Base-by-base conservation (phyloP, 2,888 invertebrate genomes). In the Pyralis farinalis region DNA sequence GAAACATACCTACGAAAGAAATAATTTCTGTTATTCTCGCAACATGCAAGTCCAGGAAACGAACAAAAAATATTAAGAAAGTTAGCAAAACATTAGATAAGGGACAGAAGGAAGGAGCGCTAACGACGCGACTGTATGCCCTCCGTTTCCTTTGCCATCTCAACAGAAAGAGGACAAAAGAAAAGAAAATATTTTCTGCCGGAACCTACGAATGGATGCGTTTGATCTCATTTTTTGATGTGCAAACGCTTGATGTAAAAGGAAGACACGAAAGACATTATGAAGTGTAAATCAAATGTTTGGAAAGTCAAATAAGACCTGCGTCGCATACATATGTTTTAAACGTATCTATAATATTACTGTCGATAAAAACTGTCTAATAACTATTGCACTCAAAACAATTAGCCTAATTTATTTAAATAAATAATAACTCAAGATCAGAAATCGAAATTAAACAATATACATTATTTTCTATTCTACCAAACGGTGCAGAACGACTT, bases 101-200 rank as follows among this genome's bases (percentile, higher is more conserved):
- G 33, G 27, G 16, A 16, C 33, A 39, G 39, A 9, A 16, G 27
- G 25, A 33, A 38, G 38, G 22, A 39, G 20, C 33, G 12, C 27
- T 39, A 39, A 33, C 39, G 39, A 33, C 25, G 33, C 33, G 39
- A 25, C 33, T 27, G 27, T 27, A 27, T 28, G 33, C 31, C 22
- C 30, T 12, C 25, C 31, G 38, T 38, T 38, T 39, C 39, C 33
- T 39, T 39, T 39, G 39, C 39, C 39, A 27, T 32, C 10, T 39
- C 39, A 20, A 9, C 33, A 16, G 39, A 27, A 27, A 9, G 31
- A 21, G 32, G n/a, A 39, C 27, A 32, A 27, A 33, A 39, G 27
- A 38, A 38, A 22, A 30, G 11, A 30, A 38, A 32, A 39, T 39
- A 12, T 39, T 39, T 33, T 39, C 39, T 27, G 10, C 16, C 33